Conservation (phyloP, 2,797 vertebrate genomes). For the Syngnathus rostellatus region DNA sequence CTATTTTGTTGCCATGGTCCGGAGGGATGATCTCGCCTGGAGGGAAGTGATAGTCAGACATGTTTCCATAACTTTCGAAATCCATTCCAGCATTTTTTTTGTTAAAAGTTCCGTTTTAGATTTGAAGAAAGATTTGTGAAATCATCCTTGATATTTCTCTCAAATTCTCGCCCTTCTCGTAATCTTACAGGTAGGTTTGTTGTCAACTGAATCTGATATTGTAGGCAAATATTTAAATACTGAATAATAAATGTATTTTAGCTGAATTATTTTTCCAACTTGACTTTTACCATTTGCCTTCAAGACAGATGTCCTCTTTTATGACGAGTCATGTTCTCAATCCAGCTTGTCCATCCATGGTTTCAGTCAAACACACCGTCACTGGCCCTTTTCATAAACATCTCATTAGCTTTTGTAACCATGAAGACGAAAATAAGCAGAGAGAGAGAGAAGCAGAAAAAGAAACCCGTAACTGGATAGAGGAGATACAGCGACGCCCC, state of each 20-base stretch:
- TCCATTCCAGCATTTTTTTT: not conserved
- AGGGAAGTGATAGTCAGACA: too few species aligned
- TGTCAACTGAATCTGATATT: not conserved
- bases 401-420: conserved; percentile 41
- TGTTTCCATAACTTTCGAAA: too few species aligned
- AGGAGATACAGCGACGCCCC: conserved; percentile 22
- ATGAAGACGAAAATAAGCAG: conserved; percentile 13
- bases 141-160: conserved; percentile 11
- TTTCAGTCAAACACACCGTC: conserved; percentile 20
- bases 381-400: conserved; percentile 39
- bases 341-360: not conserved
- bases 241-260: not conserved
- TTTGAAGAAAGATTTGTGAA: conserved; percentile 3
- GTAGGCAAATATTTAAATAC: not conserved
- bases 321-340: too few species aligned
- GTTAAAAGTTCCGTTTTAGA: conserved; percentile 1
- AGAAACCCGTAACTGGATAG: not conserved
- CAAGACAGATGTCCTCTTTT: too few species aligned
- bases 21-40: too few species aligned
- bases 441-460: not conserved
- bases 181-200: conserved; percentile 13
- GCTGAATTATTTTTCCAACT: not conserved
- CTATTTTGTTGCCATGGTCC: too few species aligned
- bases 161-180: not conserved
- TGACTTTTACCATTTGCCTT: not conserved